phyloP scores from a whole-genome alignment of 2,888 invertebrate genomes.

The Tenthredo distinguenda region DNA sequence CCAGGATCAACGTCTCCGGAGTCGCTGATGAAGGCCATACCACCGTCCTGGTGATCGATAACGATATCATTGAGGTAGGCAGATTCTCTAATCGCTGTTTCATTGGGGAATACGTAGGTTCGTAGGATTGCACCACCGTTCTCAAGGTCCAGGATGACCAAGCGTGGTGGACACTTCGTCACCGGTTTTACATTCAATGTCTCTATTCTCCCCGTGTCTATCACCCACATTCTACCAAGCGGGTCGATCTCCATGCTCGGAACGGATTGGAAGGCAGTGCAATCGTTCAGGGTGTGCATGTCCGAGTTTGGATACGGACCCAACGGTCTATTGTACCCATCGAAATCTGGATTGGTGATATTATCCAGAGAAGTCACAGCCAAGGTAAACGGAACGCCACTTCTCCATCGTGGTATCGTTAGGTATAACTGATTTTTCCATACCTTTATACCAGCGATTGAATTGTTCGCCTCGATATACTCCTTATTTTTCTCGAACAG shows the following conservation, averaged over 20 bases:
- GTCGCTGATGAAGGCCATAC: constrained; percentile 87
- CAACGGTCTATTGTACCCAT: constrained; percentile 68
- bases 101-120: constrained; percentile 82
- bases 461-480: constrained; percentile 85
- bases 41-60: constrained; percentile 84
- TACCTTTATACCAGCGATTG: constrained; percentile 85
- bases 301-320: constrained; percentile 87
- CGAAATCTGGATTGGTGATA: constrained; percentile 79
- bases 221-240: constrained; percentile 84
- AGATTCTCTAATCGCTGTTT: constrained; percentile 81
- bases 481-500: constrained; percentile 80
- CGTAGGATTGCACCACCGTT: constrained; percentile 79
- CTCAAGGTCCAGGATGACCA: constrained; percentile 85
- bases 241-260: constrained; percentile 88
- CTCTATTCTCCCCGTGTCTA: constrained; percentile 85
- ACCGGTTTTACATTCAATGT: constrained; percentile 81
- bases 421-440: constrained; percentile 85
- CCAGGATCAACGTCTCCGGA: constrained; percentile 85
- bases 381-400: constrained; percentile 86
- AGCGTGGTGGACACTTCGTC: constrained; percentile 84
- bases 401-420: constrained; percentile 85
- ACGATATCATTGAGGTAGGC: constrained; percentile 87
- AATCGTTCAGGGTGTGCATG: constrained; percentile 84
- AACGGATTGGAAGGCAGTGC: constrained; percentile 86
- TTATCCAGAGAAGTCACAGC: constrained; percentile 80